Conservation (phyloP, 2,113 vertebrate genomes). For the Chelonoidis abingdonii region DNA sequence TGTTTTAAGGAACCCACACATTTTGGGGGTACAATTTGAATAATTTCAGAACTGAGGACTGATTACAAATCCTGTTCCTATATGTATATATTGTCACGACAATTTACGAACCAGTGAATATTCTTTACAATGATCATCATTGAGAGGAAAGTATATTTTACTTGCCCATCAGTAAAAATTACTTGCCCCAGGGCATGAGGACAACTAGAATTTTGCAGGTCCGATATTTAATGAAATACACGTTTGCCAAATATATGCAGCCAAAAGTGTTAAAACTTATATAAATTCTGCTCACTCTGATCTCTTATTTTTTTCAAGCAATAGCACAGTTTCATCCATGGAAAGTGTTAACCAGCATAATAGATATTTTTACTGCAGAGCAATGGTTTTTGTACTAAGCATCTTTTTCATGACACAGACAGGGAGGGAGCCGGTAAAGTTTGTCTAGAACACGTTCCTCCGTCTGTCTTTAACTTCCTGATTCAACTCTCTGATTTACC, state of each 20-base stretch:
- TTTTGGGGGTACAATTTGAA: neutral
- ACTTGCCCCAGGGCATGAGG: neutral
- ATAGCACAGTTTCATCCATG: neutral
- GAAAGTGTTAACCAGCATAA: neutral
- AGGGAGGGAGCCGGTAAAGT: neutral
- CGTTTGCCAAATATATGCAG: fast-evolving
- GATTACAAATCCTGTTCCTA: fast-evolving
- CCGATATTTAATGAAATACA: neutral
- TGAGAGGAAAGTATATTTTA: neutral
- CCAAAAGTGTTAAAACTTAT: neutral
- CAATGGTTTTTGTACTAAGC: neutral
- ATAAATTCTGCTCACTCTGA: neutral
- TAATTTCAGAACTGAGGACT: neutral
- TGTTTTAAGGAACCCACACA: neutral
- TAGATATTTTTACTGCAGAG: neutral
- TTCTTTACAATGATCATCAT: neutral
- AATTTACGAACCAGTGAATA: neutral
- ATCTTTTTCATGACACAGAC: neutral
- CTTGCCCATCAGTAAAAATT: neutral
- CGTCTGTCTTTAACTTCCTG: neutral
- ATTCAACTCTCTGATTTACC: constrained; percentile 17
- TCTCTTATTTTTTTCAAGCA: neutral
- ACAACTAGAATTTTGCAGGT: neutral
- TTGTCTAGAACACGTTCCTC: too few species aligned
- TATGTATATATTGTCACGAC: neutral